Evolutionary conservation across 2,888 invertebrate genomes (phyloP).

Genomic region (Dolichomitus sp.): DNA sequence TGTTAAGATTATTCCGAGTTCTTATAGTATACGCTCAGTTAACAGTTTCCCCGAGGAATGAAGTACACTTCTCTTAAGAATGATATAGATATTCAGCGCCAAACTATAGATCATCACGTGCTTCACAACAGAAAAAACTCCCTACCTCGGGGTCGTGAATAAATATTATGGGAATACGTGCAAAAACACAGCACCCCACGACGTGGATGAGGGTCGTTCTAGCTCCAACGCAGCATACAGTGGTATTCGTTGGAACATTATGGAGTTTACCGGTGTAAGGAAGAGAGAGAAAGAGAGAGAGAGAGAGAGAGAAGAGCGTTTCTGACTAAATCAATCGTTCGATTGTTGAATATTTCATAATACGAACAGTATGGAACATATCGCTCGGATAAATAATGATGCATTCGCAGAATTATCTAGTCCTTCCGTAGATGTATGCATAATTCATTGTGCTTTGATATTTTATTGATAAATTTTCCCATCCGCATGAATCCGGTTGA

Average conservation of each 20-base stretch:
- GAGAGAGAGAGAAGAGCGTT: background rate
- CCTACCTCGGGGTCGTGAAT: slow-evolving; percentile 34
- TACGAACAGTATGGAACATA: slow-evolving; percentile 19
- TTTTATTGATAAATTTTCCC: slow-evolving; percentile 37
- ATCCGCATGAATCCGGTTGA: slow-evolving; percentile 1
- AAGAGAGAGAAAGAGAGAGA: slow-evolving; percentile 3
- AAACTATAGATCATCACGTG: slow-evolving; percentile 36
- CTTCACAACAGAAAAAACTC: background rate
- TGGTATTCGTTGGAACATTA: slow-evolving; percentile 50
- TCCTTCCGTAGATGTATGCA: slow-evolving; percentile 1
- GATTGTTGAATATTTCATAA: slow-evolving; percentile 64
- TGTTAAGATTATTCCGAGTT: slow-evolving; percentile 37
- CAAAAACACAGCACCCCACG: slow-evolving; percentile 40
- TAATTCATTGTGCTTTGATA: slow-evolving; percentile 17
- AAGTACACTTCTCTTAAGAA: slow-evolving; percentile 17
- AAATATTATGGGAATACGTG: slow-evolving; percentile 49
- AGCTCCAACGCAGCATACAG: slow-evolving; percentile 4
- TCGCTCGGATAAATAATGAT: slow-evolving; percentile 52
- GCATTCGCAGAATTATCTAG: slow-evolving; percentile 39
- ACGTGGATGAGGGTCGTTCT: slow-evolving; percentile 5
- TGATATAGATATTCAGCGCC: background rate
- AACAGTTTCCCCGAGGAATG: slow-evolving; percentile 37
- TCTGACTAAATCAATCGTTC: slow-evolving; percentile 60
- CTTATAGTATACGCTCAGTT: slow-evolving; percentile 17
- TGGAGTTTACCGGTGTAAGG: slow-evolving; percentile 47